Conservation (phyloP, 2,888 invertebrate genomes). For the Caenorhabditis japonica region DNA sequence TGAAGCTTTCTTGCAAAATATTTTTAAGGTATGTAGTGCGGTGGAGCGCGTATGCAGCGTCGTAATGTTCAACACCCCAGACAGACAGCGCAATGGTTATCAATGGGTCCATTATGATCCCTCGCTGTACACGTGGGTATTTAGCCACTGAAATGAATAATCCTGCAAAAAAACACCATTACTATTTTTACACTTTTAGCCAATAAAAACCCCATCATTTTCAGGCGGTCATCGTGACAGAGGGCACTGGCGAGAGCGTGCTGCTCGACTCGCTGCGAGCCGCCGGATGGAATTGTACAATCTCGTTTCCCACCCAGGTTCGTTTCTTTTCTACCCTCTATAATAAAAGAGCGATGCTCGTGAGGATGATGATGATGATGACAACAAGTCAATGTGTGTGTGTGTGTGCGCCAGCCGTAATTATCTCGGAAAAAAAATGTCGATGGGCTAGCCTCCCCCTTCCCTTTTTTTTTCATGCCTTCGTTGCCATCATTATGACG, state of each 20-base stretch:
- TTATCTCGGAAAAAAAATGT: slow-evolving; percentile 15
- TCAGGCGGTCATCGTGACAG: slow-evolving; percentile 61
- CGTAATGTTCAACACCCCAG: too few relatives aligned
- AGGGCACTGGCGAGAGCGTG: slow-evolving; percentile 56
- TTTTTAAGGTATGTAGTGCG: too few relatives aligned
- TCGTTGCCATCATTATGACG: too few relatives aligned
- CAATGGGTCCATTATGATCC: too few relatives aligned
- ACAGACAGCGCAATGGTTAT: too few relatives aligned
- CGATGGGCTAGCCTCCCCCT: background rate
- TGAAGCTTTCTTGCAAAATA: too few relatives aligned
- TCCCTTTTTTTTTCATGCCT: background rate
- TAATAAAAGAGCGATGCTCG: background rate
- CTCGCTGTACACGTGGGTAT: too few relatives aligned
- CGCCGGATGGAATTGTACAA: slow-evolving; percentile 61
- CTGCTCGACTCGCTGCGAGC: slow-evolving; percentile 63
- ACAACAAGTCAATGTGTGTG: slow-evolving; percentile 6
- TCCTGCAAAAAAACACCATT: too few relatives aligned
- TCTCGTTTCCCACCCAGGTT: slow-evolving; percentile 42
- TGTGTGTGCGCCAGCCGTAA: slow-evolving; percentile 4
- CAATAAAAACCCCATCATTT: too few relatives aligned
- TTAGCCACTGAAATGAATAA: too few relatives aligned
- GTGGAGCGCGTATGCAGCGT: too few relatives aligned
- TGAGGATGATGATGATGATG: slow-evolving; percentile 6
- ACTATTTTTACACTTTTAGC: too few relatives aligned
- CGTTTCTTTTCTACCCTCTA: background rate